Conservation (phyloP, 2,888 invertebrate genomes). For the Podotricha telesiphe region DNA sequence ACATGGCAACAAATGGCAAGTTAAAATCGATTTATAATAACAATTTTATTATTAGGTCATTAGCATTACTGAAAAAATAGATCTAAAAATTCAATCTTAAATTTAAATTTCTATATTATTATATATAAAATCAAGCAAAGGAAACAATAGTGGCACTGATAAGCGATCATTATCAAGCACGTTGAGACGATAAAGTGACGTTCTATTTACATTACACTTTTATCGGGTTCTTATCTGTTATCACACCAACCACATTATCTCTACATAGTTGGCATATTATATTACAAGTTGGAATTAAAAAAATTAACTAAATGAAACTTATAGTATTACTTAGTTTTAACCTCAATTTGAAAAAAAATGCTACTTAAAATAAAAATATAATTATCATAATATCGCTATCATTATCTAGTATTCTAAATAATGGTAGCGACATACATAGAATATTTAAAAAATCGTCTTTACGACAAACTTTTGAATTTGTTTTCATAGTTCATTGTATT, state of each 20-base stretch:
- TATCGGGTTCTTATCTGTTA: slow-evolving; percentile 18
- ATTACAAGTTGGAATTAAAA: neutral
- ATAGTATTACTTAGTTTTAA: no score
- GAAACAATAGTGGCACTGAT: slow-evolving; percentile 24
- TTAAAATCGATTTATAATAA: neutral
- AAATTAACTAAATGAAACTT: neutral
- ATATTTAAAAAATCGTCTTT: no score
- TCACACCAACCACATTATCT: slow-evolving; percentile 16
- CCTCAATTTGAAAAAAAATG: no score
- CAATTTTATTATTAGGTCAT: neutral
- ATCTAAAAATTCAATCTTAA: neutral
- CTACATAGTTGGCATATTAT: neutral
- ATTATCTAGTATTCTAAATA: no score
- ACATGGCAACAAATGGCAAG: no score
- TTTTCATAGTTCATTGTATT: no score
- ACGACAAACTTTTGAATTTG: no score
- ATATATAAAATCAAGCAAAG: neutral
- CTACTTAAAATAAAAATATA: no score
- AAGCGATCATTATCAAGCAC: slow-evolving; percentile 32
- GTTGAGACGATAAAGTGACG: slow-evolving; percentile 26
- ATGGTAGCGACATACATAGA: no score
- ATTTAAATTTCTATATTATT: neutral
- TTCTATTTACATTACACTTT: slow-evolving; percentile 29
- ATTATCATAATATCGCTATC: no score
- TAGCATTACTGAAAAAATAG: neutral